A percentile compares a stretch with the other conserved stretches of the same genome.
phyloP scores from a whole-genome alignment of 2,888 invertebrate species.

The Acanthosoma haemorrhoidale region DNA sequence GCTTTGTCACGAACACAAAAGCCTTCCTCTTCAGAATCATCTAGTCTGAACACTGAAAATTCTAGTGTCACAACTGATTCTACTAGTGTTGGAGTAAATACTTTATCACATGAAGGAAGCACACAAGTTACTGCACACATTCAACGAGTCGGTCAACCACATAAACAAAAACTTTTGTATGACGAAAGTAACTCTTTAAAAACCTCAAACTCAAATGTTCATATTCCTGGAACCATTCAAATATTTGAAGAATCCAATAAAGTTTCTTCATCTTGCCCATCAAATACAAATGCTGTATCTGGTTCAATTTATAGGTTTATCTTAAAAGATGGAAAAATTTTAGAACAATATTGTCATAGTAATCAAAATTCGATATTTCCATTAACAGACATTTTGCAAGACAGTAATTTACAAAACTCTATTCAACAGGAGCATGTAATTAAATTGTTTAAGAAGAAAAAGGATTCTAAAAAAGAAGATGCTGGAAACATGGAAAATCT shows the following conservation, averaged over 20 bases:
- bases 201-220: conserved; percentile 20
- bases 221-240: conserved; percentile 13
- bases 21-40: neutral
- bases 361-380: conserved; percentile 34
- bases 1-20: neutral
- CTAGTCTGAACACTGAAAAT: neutral
- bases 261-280: neutral
- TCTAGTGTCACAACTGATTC: neutral
- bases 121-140: conserved; percentile 50
- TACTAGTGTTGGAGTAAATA: neutral
- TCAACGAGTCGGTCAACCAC: conserved; percentile 49
- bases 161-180: conserved; percentile 25
- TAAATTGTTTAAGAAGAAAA: conserved; percentile 35
- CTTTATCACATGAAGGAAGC: conserved; percentile 43
- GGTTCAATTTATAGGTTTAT: conserved; percentile 35
- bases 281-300: conserved; percentile 26
- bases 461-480: conserved; percentile 31
- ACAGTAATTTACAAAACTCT: conserved; percentile 24
- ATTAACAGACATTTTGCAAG: conserved; percentile 32
- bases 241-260: conserved; percentile 23
- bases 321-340: conserved; percentile 35
- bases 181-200: conserved; percentile 22
- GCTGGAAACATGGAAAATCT: conserved; percentile 39
- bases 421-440: conserved; percentile 35
- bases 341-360: conserved; percentile 35